phyloP scores from a whole-genome alignment of 2,888 invertebrate species.

The Mythimna ferrago region DNA sequence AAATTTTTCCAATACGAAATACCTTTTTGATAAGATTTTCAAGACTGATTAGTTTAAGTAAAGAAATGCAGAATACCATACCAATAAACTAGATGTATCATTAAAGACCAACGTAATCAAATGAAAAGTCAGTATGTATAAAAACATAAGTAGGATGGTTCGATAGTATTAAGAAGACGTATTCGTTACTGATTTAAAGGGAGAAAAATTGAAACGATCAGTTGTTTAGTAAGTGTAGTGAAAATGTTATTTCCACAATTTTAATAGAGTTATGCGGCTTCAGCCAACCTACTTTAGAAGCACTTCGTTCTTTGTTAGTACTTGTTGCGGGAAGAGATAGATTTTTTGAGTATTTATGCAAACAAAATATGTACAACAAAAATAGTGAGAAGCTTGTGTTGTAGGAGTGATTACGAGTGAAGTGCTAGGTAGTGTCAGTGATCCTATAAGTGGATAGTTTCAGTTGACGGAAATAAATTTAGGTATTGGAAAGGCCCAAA shows the following conservation, averaged over 20 bases:
- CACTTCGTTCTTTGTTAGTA: too few species aligned
- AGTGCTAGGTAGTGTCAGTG: constrained; percentile 2
- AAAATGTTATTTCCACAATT: background rate
- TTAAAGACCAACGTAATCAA: too few species aligned
- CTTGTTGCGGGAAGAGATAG: too few species aligned
- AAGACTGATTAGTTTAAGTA: background rate
- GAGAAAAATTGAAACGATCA: background rate
- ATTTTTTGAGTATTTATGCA: too few species aligned
- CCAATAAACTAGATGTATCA: too few species aligned
- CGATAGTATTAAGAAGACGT: too few species aligned
- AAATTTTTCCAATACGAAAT: background rate
- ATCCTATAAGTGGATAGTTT: background rate
- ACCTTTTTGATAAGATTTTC: background rate
- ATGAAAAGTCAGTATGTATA: background rate
- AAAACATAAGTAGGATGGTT: too few species aligned
- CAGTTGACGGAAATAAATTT: background rate
- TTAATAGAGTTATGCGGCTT: background rate
- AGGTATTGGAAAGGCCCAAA: background rate
- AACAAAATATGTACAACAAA: too few species aligned
- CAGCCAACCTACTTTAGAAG: background rate
- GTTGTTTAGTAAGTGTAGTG: background rate
- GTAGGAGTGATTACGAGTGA: background rate
- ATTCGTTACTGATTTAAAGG: background rate
- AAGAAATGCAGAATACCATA: too few species aligned
- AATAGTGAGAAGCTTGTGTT: too few species aligned